These are phyloP conservation scores for Oopsacas minuta DNA, from an alignment of 37 sponge, comb jelly and placozoan genomes.

Conservation along the genomic window DNA sequence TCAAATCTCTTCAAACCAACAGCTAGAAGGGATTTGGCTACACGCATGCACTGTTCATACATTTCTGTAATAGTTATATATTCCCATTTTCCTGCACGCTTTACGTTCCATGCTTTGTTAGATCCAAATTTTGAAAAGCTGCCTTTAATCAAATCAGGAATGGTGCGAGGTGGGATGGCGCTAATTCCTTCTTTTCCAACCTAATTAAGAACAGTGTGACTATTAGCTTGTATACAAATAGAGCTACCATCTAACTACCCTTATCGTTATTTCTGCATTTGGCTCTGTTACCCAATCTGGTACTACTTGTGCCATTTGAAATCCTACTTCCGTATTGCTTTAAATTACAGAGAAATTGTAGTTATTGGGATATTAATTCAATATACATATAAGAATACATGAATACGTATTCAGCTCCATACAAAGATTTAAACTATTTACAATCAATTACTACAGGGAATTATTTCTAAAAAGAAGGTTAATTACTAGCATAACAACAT, in stretches of 20 bases:
- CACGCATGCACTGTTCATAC: slow-evolving; percentile 28
- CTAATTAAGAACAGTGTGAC: not conserved
- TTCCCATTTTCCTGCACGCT: slow-evolving; percentile 45
- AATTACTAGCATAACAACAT: too few relatives aligned
- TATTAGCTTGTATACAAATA: not conserved
- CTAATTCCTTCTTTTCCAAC: slow-evolving; percentile 40
- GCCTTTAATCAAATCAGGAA: slow-evolving; percentile 52
- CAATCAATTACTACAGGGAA: not conserved
- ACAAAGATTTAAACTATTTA: too few relatives aligned
- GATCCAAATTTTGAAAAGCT: slow-evolving; percentile 16
- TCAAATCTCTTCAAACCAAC: slow-evolving; percentile 51
- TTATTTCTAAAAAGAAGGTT: not conserved
- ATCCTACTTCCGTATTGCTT: too few relatives aligned
- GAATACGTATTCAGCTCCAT: too few relatives aligned
- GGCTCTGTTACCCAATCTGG: not conserved
- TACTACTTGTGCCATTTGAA: not conserved
- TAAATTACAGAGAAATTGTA: too few relatives aligned
- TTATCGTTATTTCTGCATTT: not conserved
- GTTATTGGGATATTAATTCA: too few relatives aligned
- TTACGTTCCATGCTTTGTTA: slow-evolving; percentile 43
- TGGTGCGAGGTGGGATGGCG: slow-evolving; percentile 58
- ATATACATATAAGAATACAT: too few relatives aligned
- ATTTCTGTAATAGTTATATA: slow-evolving; percentile 38
- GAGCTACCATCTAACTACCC: not conserved
- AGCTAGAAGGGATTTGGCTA: slow-evolving; percentile 55